Evolutionary conservation across 2,888 invertebrate genomes (phyloP), one percentile per base, ranked within the genome.

Genomic region (Ligdia adustata): DNA sequence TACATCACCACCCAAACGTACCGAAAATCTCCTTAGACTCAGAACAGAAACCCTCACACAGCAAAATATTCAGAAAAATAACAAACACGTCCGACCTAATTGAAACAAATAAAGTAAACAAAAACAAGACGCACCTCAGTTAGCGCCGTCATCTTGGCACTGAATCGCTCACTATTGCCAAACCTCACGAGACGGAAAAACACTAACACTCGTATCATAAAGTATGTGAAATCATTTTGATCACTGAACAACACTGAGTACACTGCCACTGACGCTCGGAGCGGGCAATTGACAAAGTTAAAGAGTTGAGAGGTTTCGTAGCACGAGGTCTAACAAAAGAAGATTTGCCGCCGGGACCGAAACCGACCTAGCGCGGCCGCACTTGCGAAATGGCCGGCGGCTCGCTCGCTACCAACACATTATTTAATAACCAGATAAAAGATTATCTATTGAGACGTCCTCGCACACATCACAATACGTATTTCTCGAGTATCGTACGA

Each of bases 351-450:
- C n/a, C n/a, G n/a, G n/a, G n/a, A n/a, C n/a, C n/a, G n/a, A n/a
- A n/a, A n/a, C n/a, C n/a, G n/a, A n/a, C n/a, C n/a, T n/a, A n/a
- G n/a, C n/a, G n/a, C 69, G 65, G 46, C 46, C 66, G 62, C 63
- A 54, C 64, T 59, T 52, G 60, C 58, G 52, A 60, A 74, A 66
- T 76, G 78, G 54, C 65, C 67, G 68, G 49, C 57, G 65, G 69
- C 66, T 64, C 69, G 66, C 64, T 59, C 46, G 56, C 31, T 50
- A 62, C 56, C 68, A 60, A n/a, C n/a, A n/a, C 83, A 84, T 86
- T 87, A 88, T 82, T 87, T 82, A 88, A 86, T 85, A 81, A 76
- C 58, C 80, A 79, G 85, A 88, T 86, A 87, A 87, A 86, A 84
- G 83, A 88, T 87, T 83, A 88, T 86, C 85, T 84, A 81, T 82